Conservation (phyloP, 2,888 invertebrate genomes). For the Mechanitis mazaeus region DNA sequence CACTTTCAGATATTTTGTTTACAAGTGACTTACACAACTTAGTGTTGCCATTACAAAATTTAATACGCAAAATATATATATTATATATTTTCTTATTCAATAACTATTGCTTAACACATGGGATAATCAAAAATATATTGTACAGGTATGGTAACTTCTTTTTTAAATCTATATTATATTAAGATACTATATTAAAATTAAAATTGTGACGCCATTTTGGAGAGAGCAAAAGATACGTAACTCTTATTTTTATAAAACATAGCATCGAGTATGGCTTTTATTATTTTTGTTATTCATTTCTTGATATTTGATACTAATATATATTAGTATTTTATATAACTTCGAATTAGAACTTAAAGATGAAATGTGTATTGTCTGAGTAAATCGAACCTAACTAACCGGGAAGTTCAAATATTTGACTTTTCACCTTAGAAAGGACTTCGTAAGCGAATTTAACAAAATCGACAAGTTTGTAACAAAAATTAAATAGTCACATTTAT, state of each 20-base stretch:
- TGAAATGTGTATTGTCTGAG: constrained; percentile 29
- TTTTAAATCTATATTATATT: constrained; percentile 49
- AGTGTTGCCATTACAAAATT: too few species aligned
- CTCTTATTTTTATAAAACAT: constrained; percentile 30
- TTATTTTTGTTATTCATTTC: constrained; percentile 12
- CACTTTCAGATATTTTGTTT: too few species aligned
- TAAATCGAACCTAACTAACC: constrained; percentile 29
- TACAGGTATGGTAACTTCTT: constrained; percentile 68
- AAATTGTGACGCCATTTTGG: constrained; percentile 36
- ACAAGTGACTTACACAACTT: not conserved
- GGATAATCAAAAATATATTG: constrained; percentile 44
- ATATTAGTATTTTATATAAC: too few species aligned
- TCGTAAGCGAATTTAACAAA: constrained; percentile 25
- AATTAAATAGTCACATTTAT: too few species aligned
- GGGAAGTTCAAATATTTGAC: constrained; percentile 26
- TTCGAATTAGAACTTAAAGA: too few species aligned
- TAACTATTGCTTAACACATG: constrained; percentile 3
- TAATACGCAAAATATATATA: not conserved
- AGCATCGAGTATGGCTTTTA: constrained; percentile 52
- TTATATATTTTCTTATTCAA: not conserved
- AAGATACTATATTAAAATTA: constrained; percentile 30
- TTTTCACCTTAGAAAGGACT: constrained; percentile 26
- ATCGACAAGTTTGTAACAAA: constrained; percentile 23
- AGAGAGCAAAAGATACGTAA: constrained; percentile 25
- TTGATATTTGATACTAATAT: constrained; percentile 31